A percentile compares a stretch with the other conserved stretches of the same genome.
phyloP scores from a whole-genome alignment of 2,113 vertebrate genomes.

The Deroptyus accipitrinus region DNA sequence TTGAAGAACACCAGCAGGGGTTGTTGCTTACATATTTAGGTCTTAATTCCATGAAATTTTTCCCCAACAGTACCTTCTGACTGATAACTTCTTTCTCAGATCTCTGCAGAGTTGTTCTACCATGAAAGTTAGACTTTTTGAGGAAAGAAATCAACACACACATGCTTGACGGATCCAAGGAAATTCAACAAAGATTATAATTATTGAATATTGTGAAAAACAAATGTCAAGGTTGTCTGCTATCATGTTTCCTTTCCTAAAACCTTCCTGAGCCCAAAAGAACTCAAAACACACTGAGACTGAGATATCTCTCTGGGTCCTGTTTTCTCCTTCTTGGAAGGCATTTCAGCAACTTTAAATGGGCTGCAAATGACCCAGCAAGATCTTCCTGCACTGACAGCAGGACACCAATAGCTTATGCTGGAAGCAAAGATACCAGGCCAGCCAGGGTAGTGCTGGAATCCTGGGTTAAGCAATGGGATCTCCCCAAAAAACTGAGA shows the following conservation, averaged over 20 bases:
- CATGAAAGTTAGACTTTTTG: neutral
- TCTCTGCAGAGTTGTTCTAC: neutral
- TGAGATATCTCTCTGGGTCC: neutral
- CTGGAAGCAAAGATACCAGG: neutral
- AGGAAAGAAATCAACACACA: neutral
- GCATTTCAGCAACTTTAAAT: neutral
- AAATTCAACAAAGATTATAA: neutral
- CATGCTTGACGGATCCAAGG: neutral
- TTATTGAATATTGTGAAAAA: neutral
- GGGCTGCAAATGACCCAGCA: rapidly evolving
- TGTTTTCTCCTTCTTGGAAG: neutral
- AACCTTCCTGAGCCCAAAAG: neutral
- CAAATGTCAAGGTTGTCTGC: neutral
- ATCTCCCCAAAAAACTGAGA: neutral
- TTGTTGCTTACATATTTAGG: neutral
- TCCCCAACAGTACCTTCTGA: neutral
- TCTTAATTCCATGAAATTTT: neutral
- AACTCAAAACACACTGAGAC: neutral
- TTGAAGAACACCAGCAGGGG: neutral
- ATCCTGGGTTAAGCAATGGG: neutral
- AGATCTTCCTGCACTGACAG: neutral
- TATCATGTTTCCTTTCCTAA: neutral
- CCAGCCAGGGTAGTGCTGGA: neutral
- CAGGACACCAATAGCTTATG: neutral
- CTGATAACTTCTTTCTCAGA: neutral